Evolutionary conservation across 2,888 invertebrate species (phyloP), one percentile per base, ranked within the genome.

Genomic region (Megaustenia siamemsis): DNA sequence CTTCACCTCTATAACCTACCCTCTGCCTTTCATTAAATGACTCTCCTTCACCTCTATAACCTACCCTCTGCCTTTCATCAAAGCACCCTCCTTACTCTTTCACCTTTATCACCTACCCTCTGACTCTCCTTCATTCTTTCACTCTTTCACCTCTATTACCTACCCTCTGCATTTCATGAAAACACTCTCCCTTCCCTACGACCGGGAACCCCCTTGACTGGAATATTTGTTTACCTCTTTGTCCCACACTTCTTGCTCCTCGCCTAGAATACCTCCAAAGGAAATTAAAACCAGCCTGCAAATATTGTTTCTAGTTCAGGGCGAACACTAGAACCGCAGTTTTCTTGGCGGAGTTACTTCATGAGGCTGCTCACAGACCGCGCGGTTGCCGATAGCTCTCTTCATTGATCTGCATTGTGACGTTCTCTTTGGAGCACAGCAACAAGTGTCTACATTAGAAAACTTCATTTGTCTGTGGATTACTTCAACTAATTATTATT

Each of bases 301-400:
- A 63, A 63, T 28, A 32, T 28, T 32, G 63, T 28, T 28, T 6
- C 32, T 5, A 53, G 18, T 18, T 53, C 6, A 6, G 18, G 12
- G 6, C 12, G 18, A 21, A 53, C 18, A 53, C 53, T 53, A 45
- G 12, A 45, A 10, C 45, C 12, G 6, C 45, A 21, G 68, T 68
- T 77, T 77, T 77, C 77, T 49, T 83, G 68, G 83, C 83, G 83
- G 77, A 35, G 35, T 83, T 77, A 83, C 83, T 77, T n/a, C 76
- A 53, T 77, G 40, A 68, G 60, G 38, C 24, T 10, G 84, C 78
- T 21, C n/a, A 79, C 78, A 45, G 38, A 12, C 43, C 35, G 66
- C 63, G 66, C 12, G 32, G n/a, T n/a, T 28, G 35, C 68, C 35
- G 40, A 78, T 38, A 32, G 35, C 71, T 56, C 69, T 79, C n/a